phyloP scores from a whole-genome alignment of 1,140 invertebrate genomes.

The Drosophila micromelanica region DNA sequence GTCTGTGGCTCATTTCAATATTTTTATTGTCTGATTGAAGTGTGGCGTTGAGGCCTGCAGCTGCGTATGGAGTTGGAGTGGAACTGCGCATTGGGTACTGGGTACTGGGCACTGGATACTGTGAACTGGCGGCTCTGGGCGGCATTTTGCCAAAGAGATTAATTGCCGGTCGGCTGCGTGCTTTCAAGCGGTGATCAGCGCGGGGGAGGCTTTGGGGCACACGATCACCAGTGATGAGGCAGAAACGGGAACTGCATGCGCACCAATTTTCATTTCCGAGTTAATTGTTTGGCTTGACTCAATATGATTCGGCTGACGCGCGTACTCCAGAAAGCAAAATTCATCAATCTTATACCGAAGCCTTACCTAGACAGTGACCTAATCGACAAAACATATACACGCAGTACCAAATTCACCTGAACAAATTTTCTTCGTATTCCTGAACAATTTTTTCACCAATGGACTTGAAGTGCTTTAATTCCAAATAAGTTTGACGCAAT shows the following conservation, averaged over 20 bases:
- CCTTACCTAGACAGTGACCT: constrained; percentile 18
- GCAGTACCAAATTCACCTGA: constrained; percentile 12
- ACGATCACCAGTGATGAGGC: constrained; percentile 27
- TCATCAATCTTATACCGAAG: constrained; percentile 37
- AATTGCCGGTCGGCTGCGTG: constrained; percentile 59
- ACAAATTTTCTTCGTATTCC: constrained; percentile 20
- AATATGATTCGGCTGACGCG: no score
- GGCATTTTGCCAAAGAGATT: constrained; percentile 75
- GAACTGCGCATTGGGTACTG: constrained; percentile 10
- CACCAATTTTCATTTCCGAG: constrained; percentile 53
- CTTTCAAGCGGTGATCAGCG: constrained; percentile 22
- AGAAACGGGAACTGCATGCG: constrained; percentile 57
- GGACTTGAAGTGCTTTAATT: no score
- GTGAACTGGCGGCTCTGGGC: constrained; percentile 19
- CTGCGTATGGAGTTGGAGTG: constrained; percentile 44
- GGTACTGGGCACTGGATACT: constrained; percentile 8
- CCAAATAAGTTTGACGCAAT: no score
- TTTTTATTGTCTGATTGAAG: constrained; percentile 81
- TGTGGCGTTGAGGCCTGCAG: constrained; percentile 64
- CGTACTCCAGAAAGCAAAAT: constrained; percentile 25
- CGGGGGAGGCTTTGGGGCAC: constrained; percentile 18
- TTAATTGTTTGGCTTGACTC: constrained; percentile 67
- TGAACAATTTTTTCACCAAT: no score
- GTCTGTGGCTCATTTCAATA: constrained; percentile 70
- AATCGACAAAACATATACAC: constrained; percentile 10